A percentile compares a stretch with the other conserved stretches of the same genome.
phyloP scores from a whole-genome alignment of 1,140 invertebrate genomes.

The Aphelinus atriplicis region DNA sequence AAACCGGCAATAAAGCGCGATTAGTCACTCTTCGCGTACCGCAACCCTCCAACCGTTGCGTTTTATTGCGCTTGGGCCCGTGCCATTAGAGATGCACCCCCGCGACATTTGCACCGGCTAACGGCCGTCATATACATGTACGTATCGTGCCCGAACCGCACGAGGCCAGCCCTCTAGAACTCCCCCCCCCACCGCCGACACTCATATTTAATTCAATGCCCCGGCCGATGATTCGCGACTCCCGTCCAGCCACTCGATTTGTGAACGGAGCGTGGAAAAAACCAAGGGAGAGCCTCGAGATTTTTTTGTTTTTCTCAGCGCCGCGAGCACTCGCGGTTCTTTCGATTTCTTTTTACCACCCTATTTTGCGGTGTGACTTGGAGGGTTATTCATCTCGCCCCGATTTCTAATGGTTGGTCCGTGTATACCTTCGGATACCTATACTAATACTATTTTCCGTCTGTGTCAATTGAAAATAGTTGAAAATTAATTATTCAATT shows the following conservation, averaged over 20 bases:
- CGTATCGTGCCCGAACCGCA: no score
- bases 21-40: conserved; percentile 20
- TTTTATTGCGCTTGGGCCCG: not conserved
- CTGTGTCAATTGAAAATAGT: no score
- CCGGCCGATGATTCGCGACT: conserved; percentile 46
- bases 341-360: no score
- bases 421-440: no score
- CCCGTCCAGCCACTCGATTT: no score
- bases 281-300: not conserved
- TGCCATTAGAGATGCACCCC: conserved; percentile 23
- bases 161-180: no score
- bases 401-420: conserved; percentile 26
- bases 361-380: no score
- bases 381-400: not conserved
- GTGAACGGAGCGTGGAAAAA: no score
- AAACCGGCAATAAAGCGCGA: conserved; percentile 18
- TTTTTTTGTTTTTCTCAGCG: not conserved
- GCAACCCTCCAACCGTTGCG: not conserved
- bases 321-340: not conserved
- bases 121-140: no score
- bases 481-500: no score
- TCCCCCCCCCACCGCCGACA: no score
- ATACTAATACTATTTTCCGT: no score
- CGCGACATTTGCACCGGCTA: not conserved
- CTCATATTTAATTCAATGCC: conserved; percentile 52